Conservation (phyloP, 2,797 vertebrate species). For the Oreonectes daqikongensis region DNA sequence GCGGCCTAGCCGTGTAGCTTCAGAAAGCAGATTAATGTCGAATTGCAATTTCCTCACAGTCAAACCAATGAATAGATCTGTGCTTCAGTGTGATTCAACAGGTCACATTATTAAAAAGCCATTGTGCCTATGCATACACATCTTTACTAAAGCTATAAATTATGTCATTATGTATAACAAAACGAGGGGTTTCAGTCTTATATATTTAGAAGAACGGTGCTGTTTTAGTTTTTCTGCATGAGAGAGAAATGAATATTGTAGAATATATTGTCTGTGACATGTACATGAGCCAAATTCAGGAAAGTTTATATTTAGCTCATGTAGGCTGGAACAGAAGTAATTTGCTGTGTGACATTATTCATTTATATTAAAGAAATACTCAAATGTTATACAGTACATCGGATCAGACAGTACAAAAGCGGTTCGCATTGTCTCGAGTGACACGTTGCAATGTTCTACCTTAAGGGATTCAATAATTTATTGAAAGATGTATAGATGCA, state of each 20-base stretch:
- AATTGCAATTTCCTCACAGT: slow-evolving; percentile 63
- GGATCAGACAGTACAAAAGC: neutral
- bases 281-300: neutral
- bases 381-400: slow-evolving; percentile 13
- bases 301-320: slow-evolving; percentile 29
- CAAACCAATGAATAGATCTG: slow-evolving; percentile 71
- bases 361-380: slow-evolving; percentile 21
- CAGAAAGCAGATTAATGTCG: slow-evolving; percentile 69
- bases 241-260: neutral
- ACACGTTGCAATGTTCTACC: neutral
- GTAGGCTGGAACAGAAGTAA: slow-evolving; percentile 20
- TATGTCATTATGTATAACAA: slow-evolving; percentile 65
- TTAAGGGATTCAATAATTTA: slow-evolving; percentile 7
- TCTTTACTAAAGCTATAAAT: slow-evolving; percentile 64
- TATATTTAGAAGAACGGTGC: slow-evolving; percentile 24
- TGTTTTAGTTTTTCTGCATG: neutral
- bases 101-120: slow-evolving; percentile 73
- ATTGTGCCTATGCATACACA: slow-evolving; percentile 62
- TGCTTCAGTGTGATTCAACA: slow-evolving; percentile 65
- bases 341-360: slow-evolving; percentile 12
- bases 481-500: neutral
- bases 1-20: slow-evolving; percentile 36
- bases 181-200: slow-evolving; percentile 52
- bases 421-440: neutral
- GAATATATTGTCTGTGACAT: neutral